Evolutionary conservation across 1,140 invertebrate species (phyloP).

Genomic region (Chymomyza costata): DNA sequence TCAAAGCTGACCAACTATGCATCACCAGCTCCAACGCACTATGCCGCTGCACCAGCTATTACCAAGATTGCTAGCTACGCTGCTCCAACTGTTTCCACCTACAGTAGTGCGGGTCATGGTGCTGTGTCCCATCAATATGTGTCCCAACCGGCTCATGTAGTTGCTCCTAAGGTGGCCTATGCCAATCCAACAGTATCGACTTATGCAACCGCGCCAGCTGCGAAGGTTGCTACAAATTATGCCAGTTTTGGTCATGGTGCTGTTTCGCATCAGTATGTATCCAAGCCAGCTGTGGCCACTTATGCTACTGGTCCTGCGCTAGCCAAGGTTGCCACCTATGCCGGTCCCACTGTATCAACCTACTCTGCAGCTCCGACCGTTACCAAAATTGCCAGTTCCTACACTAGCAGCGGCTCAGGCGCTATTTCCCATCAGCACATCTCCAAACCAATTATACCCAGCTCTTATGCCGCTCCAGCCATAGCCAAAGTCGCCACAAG

Average conservation of each 20-base stretch:
- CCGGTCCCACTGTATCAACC: conserved; percentile 15
- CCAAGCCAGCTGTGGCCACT: conserved; percentile 14
- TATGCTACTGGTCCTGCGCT: conserved; percentile 13
- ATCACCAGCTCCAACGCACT: conserved; percentile 5
- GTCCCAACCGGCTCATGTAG: no score
- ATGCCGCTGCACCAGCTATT: conserved; percentile 37
- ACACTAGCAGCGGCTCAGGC: conserved; percentile 8
- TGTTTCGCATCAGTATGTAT: conserved; percentile 13
- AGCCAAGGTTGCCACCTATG: conserved; percentile 23
- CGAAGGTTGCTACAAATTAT: conserved; percentile 9
- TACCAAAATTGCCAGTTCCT: conserved; percentile 7
- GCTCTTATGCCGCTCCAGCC: conserved; percentile 37
- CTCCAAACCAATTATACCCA: no score
- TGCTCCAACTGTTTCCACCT: conserved; percentile 6
- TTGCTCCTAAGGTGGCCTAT: no score
- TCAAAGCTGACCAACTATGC: conserved; percentile 1
- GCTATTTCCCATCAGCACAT: conserved; percentile 25
- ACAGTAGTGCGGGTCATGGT: no score
- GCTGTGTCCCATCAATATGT: conserved; percentile 25
- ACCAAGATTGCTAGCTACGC: conserved; percentile 25
- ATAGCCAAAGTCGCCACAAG: conserved; percentile 41
- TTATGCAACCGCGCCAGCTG: conserved; percentile 26
- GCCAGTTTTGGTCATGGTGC: not conserved
- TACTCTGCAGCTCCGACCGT: conserved; percentile 20
- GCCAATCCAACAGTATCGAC: conserved; percentile 30